Evolutionary conservation across 2,113 vertebrate species (phyloP).

Genomic region (Arvicanthis niloticus): DNA sequence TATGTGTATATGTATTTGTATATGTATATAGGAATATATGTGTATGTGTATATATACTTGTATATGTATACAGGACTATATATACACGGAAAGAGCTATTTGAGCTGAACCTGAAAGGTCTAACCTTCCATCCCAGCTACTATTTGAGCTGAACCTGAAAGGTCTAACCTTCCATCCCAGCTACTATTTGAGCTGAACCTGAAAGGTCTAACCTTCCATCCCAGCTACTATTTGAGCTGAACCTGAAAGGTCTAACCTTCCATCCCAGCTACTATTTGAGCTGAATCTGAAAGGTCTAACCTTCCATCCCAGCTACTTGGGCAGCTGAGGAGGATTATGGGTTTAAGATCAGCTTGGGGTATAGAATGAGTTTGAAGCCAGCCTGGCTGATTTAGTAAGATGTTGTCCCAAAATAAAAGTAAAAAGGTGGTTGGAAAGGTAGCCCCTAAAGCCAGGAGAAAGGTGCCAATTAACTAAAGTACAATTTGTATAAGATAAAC

Average conservation of each 20-base stretch:
- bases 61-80: too few species aligned
- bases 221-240: neutral
- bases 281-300: neutral
- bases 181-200: too few species aligned
- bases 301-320: neutral
- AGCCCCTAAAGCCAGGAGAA: neutral
- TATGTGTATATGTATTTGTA: too few species aligned
- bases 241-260: too few species aligned
- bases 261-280: too few species aligned
- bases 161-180: neutral
- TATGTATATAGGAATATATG: too few species aligned
- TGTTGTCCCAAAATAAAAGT: neutral
- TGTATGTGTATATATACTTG: too few species aligned
- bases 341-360: neutral
- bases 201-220: neutral
- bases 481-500: conserved; percentile 11
- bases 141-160: too few species aligned
- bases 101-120: neutral
- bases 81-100: neutral
- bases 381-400: neutral
- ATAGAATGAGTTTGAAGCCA: neutral
- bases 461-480: neutral
- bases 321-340: too few species aligned
- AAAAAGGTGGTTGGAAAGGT: neutral
- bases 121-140: neutral